Evolutionary conservation across 2,113 vertebrate genomes (phyloP).

Genomic region (Promerops cafer): DNA sequence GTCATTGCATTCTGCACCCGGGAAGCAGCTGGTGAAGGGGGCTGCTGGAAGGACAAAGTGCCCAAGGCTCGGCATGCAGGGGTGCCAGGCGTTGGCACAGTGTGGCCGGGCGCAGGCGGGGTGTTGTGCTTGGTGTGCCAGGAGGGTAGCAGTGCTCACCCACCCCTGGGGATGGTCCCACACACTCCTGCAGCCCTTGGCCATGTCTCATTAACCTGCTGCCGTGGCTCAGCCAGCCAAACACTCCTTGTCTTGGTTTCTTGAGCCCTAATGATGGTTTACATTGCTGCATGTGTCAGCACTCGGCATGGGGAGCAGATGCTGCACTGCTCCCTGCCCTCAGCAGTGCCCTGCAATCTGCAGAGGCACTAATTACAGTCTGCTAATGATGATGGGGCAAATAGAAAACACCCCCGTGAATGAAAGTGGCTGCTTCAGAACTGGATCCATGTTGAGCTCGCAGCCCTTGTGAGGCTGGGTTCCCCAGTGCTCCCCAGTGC

Average conservation of each 20-base stretch:
- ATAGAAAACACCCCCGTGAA: neutral
- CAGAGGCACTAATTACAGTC: neutral
- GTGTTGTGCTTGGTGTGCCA: fast-evolving
- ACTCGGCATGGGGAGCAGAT: fast-evolving
- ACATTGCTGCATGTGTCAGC: neutral
- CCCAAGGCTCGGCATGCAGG: neutral
- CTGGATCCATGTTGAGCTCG: neutral
- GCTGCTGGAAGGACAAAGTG: neutral
- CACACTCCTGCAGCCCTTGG: neutral
- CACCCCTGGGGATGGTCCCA: fast-evolving
- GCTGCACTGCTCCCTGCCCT: neutral
- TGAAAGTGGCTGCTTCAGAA: neutral
- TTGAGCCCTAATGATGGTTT: neutral
- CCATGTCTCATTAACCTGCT: fast-evolving
- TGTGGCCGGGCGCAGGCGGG: fast-evolving
- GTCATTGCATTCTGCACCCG: fast-evolving
- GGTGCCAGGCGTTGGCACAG: neutral
- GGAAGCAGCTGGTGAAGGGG: neutral
- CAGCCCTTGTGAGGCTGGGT: neutral
- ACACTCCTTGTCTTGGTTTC: neutral
- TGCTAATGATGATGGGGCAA: neutral
- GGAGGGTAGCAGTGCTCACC: neutral
- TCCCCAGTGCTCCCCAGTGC: neutral
- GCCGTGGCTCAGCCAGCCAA: neutral
- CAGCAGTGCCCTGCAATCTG: neutral